Evolutionary conservation across 2,888 invertebrate species (phyloP), one percentile per base, ranked within the genome.

Genomic region (Lithophane ornitopus): DNA sequence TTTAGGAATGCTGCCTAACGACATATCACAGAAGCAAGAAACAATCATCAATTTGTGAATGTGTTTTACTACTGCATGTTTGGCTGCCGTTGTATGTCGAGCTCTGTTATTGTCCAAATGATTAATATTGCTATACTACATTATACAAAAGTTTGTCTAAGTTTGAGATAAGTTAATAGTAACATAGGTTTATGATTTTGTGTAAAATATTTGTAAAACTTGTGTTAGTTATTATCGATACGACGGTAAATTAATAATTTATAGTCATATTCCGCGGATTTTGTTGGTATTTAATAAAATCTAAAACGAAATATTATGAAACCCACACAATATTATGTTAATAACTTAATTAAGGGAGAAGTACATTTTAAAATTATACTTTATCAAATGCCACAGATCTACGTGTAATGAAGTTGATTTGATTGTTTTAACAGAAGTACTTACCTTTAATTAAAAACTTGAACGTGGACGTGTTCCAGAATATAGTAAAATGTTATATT

Each of bases 1-100:
- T 89, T 90, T 92, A 93, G 92, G 94, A 96, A 96, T 96, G 95
- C 90, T 92, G 92, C 93, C 94, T 96, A 95, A 95, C 94, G 96
- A 93, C 90, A 92, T 90, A 86, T 91, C 92, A 93, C 93, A 89
- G 92, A 92, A 93, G 92, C 85, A 90, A 91, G 91, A 91, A 92
- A 91, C 86, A 86, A 90, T 90, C 93, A 92, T 92, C 91, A 90
- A 90, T 88, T 91, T 94, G 93, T 94, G 95, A 95, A 96, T 95
- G 95, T 95, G 94, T 93, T 93, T 91, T 95, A 88, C 87, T 87
- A 84, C 87, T 88, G 96, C 96, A 96, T 96, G 96, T 91, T 85
- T 90, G 80, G 84, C 86, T 85, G 86, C 83, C 56, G 75, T 83
- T 84, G 83, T 83, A 85, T 83, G 83, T 83, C 93, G 90, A 92